A percentile compares a stretch with the other conserved stretches of the same genome.
phyloP scores from a whole-genome alignment of 2,113 vertebrate genomes.

The western clawed frog (Xenopus tropicalis) region UCB_Xtro_10.0 CM004448.2:2481001-2481500 shows the following conservation, averaged over 20 bases:
- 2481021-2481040: neutral
- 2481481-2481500: no score
- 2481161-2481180: constrained; percentile 65
- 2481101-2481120: constrained; percentile 69
- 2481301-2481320: neutral
- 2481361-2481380: no score
- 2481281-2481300: constrained; percentile 52
- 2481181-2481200: constrained; percentile 85
- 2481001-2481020: no score
- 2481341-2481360: no score
- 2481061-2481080: constrained; percentile 76
- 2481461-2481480: no score
- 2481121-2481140: constrained; percentile 63
- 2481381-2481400: no score
- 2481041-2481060: constrained; percentile 57
- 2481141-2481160: constrained; percentile 73
- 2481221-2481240: constrained; percentile 71
- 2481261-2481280: constrained; percentile 68
- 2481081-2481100: constrained; percentile 67
- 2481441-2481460: no score
- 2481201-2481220: constrained; percentile 80
- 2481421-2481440: no score
- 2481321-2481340: neutral
- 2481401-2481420: no score
- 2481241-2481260: constrained; percentile 69